phyloP scores from a whole-genome alignment of 35 echinoderm and acorn worm genomes.

The Lytechinus pictus region DNA sequence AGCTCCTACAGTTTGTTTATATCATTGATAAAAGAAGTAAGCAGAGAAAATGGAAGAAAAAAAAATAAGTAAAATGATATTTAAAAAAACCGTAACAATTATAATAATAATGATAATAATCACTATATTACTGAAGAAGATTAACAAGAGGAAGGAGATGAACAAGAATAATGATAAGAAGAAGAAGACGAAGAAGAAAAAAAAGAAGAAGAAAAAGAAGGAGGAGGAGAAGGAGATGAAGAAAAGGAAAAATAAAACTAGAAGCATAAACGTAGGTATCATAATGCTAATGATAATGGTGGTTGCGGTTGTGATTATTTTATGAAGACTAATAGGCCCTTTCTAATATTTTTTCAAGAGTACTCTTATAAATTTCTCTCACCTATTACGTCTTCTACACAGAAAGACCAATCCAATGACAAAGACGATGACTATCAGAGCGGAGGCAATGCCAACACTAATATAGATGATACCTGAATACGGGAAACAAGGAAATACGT shows the following conservation, averaged over 20 bases:
- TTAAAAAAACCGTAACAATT: neutral
- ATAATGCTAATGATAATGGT: slow-evolving; percentile 27
- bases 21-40: neutral
- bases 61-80: slow-evolving; percentile 10
- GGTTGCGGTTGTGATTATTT: neutral
- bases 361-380: too few species aligned
- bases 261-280: neutral
- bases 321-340: neutral
- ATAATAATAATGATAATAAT: slow-evolving; percentile 44
- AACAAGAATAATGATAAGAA: too few species aligned
- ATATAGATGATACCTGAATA: neutral
- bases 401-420: neutral
- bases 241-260: neutral
- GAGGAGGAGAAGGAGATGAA: neutral
- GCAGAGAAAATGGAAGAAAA: too few species aligned
- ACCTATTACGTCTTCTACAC: neutral
- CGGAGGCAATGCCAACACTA: neutral
- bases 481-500: neutral
- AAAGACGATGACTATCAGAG: neutral
- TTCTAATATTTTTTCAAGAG: too few species aligned
- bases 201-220: neutral
- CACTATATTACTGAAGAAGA: neutral
- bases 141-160: neutral
- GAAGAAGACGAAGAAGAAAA: too few species aligned
- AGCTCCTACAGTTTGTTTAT: too few species aligned